Evolutionary conservation across 2,797 vertebrate genomes (phyloP), one percentile per base, ranked within the genome.

Genomic region (Carcharodon carcharias): DNA sequence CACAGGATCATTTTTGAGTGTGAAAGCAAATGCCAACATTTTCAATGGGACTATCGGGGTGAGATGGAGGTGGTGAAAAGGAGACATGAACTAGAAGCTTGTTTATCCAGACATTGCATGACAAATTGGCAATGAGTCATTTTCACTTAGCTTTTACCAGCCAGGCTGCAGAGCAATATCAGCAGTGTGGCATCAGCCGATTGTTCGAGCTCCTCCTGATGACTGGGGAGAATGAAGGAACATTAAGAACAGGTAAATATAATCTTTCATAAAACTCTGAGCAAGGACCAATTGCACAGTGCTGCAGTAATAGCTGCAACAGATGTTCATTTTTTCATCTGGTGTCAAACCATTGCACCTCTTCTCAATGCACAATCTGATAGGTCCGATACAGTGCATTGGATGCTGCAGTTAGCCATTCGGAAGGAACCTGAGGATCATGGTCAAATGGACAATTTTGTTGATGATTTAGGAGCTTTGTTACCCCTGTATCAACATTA

Each of bases 381-480:
- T 65, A n/a, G 35, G 14, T 35, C 14, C 9, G n/a, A 93, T 45
- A 12, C 12, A 3, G 21, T 40, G 91, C 28, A 35, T 28, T 89
- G 56, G 87, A 35, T 4, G 54, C 87, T 89, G 28, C 12, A 21
- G 16, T 93, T 93, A n/a, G 16, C 63, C n/a, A 9, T 3, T 93
- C 61, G 45, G 61, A 67, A 40, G n/a, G 91, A 93, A 67, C 63
- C 21, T 6, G n/a, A n/a, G 16, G 23, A 93, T 8, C 63, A 1
- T 45, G 35, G n/a, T 93, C 35, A 67, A 40, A 4, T 26, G 91
- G 61, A 45, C 12, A 54, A 31, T 9, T 93, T 67, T 93, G 21
- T n/a, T 65, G 91, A n/a, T 92, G 58, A 92, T 40, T 92, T 92
- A 92, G 58, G n/a, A 61, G 58, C 58, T 92, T 67, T 93, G 14